A percentile compares a stretch with the other conserved stretches of the same genome.
These are phyloP conservation scores for Pogonomyrmex californicus DNA, from an alignment of 1,140 invertebrate genomes.

Conservation along the genomic window DNA sequence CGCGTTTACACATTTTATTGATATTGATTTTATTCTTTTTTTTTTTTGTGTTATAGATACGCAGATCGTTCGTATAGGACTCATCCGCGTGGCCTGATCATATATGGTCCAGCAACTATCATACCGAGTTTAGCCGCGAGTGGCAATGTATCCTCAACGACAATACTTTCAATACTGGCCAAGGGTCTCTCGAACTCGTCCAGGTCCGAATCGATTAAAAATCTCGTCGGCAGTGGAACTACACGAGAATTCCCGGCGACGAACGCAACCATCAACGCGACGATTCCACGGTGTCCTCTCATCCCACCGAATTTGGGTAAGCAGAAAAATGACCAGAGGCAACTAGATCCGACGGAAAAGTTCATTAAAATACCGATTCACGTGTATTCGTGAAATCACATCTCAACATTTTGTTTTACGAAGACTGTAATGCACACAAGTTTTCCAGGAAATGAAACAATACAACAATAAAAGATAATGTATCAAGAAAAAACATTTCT, in stretches of 20 bases:
- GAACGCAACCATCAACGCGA: conserved; percentile 65
- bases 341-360: neutral
- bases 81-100: conserved; percentile 83
- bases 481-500: neutral
- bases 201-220: conserved; percentile 56
- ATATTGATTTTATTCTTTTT: neutral
- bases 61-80: conserved; percentile 78
- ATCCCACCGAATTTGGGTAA: conserved; percentile 86
- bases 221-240: conserved; percentile 9
- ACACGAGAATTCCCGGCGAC: conserved; percentile 61
- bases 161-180: conserved; percentile 68
- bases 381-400: neutral
- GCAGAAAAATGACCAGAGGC: conserved; percentile 23
- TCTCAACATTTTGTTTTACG: too few relatives aligned
- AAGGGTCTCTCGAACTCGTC: conserved; percentile 54
- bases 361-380: neutral
- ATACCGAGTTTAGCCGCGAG: conserved; percentile 69
- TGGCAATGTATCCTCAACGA: conserved; percentile 77
- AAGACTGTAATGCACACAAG: neutral
- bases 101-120: conserved; percentile 80
- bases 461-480: neutral
- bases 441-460: neutral
- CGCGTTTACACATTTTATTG: too few relatives aligned
- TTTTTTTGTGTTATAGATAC: conserved; percentile 77
- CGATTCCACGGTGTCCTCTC: conserved; percentile 81